Base-by-base conservation (phyloP, 2,888 invertebrate species). In the Venustoraphidia nigricollis region DNA sequence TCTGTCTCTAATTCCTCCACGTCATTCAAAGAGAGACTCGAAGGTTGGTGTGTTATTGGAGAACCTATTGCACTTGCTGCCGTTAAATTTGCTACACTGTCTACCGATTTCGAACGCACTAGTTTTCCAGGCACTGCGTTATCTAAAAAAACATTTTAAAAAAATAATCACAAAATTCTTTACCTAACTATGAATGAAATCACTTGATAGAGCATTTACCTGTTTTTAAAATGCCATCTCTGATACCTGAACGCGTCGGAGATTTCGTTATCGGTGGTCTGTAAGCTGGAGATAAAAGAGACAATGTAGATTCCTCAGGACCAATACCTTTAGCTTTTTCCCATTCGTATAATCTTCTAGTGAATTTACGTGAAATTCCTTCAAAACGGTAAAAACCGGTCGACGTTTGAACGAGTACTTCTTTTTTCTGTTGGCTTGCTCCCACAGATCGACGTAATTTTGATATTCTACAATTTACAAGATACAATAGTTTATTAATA, bases 311-410 rank as follows among this genome's bases (percentile, higher is more conserved):
- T 0, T 81, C 81, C 64, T 90, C 89, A 0, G 89, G 89, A 0
- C 83, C 82, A 50, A 90, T 89, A 2, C 89, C 89, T 51, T 81
- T 72, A n/a, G 87, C 83, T 58, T 88, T 87, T 62, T 89, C 87
- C 92, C 92, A 93, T 63, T 92, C 91, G 63, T 90, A 90, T 0
- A 93, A 72, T 59, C 89, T 90, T 34, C 84, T 80, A 0, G 91
- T 90, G 64, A 93, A 93, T 55, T 90, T 90, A 41, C 88, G 76
- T 0, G 90, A 90, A 55, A 92, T 89, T 6, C 78, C 87, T 71
- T 88, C 82, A 60, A 91, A 89, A 60, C 87, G 77, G 62, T 88
- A 85, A 36, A 87, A 81, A 1, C 90, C 87, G 0, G 82, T 83
- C 0, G 88, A 82, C 0, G 89, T 89, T 60, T 83, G 83, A 1